A percentile compares a stretch with the other conserved stretches of the same genome.
Conservation (phyloP, 2,888 invertebrate genomes). For the Dolichomitus sp. region DNA sequence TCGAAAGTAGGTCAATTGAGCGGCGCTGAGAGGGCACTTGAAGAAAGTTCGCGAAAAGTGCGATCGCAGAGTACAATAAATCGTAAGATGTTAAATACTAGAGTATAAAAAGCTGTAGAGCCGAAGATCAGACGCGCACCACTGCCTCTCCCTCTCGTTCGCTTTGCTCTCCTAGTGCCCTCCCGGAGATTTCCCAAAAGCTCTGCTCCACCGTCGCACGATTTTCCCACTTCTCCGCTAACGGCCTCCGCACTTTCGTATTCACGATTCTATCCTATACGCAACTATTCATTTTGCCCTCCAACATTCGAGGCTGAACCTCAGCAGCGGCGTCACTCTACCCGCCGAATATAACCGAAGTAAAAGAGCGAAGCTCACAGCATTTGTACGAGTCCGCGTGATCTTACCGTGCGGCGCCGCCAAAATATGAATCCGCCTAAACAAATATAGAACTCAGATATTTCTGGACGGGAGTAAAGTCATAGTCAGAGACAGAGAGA, state of each 20-base stretch:
- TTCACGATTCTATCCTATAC: conserved; percentile 44
- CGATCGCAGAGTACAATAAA: conserved; percentile 17
- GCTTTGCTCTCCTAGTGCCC: conserved; percentile 68
- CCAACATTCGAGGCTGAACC: not conserved
- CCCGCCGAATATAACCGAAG: conserved; percentile 18
- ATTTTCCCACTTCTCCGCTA: conserved; percentile 39
- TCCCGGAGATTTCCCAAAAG: conserved; percentile 54
- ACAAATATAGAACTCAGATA: conserved; percentile 84
- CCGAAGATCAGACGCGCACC: conserved; percentile 79
- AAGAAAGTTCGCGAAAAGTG: not conserved
- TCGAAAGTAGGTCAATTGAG: not conserved
- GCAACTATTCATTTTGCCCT: conserved; percentile 10
- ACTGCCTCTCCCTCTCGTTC: conserved; percentile 76
- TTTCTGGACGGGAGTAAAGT: conserved; percentile 79
- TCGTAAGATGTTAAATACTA: conserved; percentile 62
- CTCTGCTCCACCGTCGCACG: conserved; percentile 32
- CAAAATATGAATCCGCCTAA: conserved; percentile 84
- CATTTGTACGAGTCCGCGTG: conserved; percentile 30
- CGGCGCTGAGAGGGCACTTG: not conserved
- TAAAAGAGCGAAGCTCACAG: conserved; percentile 65
- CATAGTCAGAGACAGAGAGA: conserved; percentile 48
- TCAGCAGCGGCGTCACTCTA: not conserved
- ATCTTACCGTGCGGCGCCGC: conserved; percentile 60
- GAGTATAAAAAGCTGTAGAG: conserved; percentile 72
- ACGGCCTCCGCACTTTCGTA: conserved; percentile 17